Percentiles rank a stretch among this genome's conserved stretches.
phyloP scores from a whole-genome alignment of 1,140 invertebrate genomes.

The Aporrectodea caliginosa region DNA sequence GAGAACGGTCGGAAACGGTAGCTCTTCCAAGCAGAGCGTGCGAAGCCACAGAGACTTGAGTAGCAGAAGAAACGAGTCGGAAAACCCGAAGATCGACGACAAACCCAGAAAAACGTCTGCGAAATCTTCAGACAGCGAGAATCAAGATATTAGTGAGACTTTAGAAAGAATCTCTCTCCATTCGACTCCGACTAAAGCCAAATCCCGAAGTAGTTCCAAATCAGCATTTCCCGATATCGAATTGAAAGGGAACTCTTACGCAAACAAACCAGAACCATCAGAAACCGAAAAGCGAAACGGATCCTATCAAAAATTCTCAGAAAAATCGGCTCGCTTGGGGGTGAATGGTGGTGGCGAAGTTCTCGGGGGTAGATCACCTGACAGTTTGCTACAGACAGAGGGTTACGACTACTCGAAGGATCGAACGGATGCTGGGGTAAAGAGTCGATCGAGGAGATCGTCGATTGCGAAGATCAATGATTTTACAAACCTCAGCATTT shows the following conservation, averaged over 20 bases:
- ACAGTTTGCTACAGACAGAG: too few relatives aligned
- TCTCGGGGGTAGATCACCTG: neutral
- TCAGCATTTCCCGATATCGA: too few relatives aligned
- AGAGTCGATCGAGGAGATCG: neutral
- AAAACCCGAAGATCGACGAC: neutral
- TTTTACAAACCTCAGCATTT: neutral
- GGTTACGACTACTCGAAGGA: neutral
- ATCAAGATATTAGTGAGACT: too few relatives aligned
- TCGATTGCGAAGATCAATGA: neutral
- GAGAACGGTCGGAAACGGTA: neutral
- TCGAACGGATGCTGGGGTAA: neutral
- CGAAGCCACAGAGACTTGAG: neutral
- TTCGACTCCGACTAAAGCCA: too few relatives aligned
- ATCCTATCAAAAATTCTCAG: too few relatives aligned
- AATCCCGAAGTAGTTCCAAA: too few relatives aligned
- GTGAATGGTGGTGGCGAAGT: too few relatives aligned
- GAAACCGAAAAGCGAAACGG: neutral
- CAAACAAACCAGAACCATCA: neutral
- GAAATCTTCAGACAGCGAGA: neutral
- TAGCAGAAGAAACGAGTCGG: neutral
- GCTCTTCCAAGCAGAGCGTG: neutral
- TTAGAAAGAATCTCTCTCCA: too few relatives aligned
- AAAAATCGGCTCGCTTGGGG: too few relatives aligned
- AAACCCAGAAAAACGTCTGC: neutral
- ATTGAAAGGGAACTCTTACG: too few relatives aligned